Evolutionary conservation across 37 sponge, comb jelly and placozoan species (phyloP).

Genomic region (Oopsacas minuta): DNA sequence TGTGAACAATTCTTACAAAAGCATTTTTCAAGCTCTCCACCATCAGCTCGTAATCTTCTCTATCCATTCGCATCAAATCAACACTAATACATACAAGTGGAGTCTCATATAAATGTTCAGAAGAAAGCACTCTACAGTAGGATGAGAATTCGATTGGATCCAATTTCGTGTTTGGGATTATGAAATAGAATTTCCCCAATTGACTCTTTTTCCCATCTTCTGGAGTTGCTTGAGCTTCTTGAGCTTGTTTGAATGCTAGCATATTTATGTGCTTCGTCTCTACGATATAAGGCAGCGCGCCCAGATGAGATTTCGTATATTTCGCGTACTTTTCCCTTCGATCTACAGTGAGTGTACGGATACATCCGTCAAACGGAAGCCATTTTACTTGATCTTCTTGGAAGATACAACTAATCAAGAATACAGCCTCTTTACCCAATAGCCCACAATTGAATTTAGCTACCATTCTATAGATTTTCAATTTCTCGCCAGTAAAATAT

Average conservation of each 20-base stretch:
- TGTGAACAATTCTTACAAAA: background rate
- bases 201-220: background rate
- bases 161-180: background rate
- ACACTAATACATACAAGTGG: background rate
- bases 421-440: background rate
- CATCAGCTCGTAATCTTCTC: background rate
- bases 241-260: background rate
- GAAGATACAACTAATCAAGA: background rate
- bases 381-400: background rate
- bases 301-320: background rate
- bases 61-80: background rate
- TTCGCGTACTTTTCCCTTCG: background rate
- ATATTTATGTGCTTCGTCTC: background rate
- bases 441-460: background rate
- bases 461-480: background rate
- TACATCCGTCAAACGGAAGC: background rate
- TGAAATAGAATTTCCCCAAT: background rate
- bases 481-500: background rate
- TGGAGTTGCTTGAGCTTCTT: background rate
- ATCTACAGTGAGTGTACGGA: background rate
- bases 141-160: background rate
- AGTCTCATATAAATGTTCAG: background rate
- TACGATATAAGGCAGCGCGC: background rate
- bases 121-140: background rate
- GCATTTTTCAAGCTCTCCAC: background rate